A percentile compares a stretch with the other conserved stretches of the same genome.
Conservation (phyloP, 2,888 invertebrate genomes). For the Pristionchus maxplancki region DNA sequence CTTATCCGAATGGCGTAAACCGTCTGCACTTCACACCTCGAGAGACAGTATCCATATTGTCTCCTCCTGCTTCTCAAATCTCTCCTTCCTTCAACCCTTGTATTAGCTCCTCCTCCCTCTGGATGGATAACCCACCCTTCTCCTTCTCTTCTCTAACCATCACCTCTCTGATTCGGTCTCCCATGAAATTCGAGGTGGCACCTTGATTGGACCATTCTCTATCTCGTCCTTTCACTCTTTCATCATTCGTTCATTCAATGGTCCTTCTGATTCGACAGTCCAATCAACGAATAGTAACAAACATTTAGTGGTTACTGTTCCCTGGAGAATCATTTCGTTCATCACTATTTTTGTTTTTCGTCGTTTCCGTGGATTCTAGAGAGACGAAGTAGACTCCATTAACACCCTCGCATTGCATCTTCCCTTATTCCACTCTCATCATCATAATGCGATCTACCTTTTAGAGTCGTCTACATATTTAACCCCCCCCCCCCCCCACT, state of each 20-base stretch:
- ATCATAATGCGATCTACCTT: constrained; percentile 27
- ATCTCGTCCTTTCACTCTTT: background rate
- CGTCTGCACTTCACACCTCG: constrained; percentile 1
- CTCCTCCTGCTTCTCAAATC: background rate
- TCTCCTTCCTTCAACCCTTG: background rate
- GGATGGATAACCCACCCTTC: constrained; percentile 15
- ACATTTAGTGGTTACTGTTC: background rate
- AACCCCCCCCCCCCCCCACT: background rate
- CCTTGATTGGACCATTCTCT: constrained; percentile 42
- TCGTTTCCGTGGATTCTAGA: background rate
- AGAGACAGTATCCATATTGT: constrained; percentile 11
- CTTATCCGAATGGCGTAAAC: background rate
- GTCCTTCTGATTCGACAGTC: background rate
- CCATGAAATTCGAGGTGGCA: constrained; percentile 45
- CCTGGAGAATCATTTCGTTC: background rate
- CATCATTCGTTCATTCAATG: background rate
- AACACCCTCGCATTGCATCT: background rate
- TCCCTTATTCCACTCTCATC: background rate
- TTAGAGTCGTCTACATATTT: background rate
- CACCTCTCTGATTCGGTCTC: constrained; percentile 38
- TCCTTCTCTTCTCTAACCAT: constrained; percentile 21
- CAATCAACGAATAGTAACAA: background rate
- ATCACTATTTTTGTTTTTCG: background rate
- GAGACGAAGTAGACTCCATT: background rate
- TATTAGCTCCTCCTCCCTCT: constrained; percentile 29